Conservation (phyloP, 2,113 vertebrate genomes). For the Ceyx cyanopectus region DNA sequence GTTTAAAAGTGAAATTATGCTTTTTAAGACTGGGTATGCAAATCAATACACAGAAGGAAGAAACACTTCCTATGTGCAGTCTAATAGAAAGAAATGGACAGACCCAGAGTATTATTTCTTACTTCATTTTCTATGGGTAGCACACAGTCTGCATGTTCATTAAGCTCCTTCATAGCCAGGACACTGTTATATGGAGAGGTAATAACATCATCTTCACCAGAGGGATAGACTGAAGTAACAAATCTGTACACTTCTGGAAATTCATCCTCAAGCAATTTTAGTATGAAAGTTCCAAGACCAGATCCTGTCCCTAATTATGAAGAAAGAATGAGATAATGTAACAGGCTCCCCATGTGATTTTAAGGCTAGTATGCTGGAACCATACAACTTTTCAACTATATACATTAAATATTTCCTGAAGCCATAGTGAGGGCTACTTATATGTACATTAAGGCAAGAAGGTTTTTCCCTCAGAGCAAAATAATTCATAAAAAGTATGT, state of each 20-base stretch:
- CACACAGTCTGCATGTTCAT: constrained; percentile 94
- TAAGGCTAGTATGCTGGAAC: neutral
- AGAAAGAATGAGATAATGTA: constrained; percentile 21
- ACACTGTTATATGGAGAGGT: constrained; percentile 97
- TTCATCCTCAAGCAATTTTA: constrained; percentile 92
- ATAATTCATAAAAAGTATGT: neutral
- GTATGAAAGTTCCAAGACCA: constrained; percentile 92
- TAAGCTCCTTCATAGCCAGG: constrained; percentile 94
- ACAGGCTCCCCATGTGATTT: neutral
- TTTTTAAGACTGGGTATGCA: neutral
- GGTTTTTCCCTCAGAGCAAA: neutral
- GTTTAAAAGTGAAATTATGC: neutral
- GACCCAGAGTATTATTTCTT: constrained; percentile 38
- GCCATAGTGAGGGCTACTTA: neutral
- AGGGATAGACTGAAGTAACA: constrained; percentile 92
- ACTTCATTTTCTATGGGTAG: constrained; percentile 96
- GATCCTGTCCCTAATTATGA: constrained; percentile 90
- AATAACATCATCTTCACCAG: constrained; percentile 93
- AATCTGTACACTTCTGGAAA: constrained; percentile 94
- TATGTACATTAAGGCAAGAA: neutral
- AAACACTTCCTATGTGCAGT: neutral
- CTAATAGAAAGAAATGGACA: neutral
- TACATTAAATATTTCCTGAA: neutral
- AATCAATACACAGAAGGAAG: neutral
- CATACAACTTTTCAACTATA: neutral